These are phyloP conservation scores for Grus americana DNA, from an alignment of 2,113 vertebrate genomes.

Conservation along the genomic window DNA sequence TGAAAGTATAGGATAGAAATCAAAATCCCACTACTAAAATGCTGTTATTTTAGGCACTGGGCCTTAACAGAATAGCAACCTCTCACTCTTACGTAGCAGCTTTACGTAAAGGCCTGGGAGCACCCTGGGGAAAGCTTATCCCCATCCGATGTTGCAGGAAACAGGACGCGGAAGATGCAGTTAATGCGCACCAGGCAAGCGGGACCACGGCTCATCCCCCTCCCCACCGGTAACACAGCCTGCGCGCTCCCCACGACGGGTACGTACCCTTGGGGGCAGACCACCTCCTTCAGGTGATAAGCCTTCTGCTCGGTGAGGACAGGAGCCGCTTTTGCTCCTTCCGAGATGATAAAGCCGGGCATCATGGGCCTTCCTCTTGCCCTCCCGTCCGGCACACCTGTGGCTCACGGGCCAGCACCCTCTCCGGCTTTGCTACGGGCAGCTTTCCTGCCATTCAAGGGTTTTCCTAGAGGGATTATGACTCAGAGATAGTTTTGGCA, in stretches of 20 bases:
- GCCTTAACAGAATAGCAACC: background rate
- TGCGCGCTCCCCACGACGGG: accelerated
- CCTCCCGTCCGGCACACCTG: accelerated
- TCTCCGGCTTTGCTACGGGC: background rate
- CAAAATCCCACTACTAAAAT: background rate
- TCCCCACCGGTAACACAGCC: background rate
- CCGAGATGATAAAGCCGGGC: accelerated
- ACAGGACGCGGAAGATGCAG: accelerated
- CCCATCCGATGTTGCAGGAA: background rate
- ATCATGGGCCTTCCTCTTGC: accelerated
- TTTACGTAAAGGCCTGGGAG: background rate
- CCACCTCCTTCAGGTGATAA: background rate
- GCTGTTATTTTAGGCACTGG: background rate
- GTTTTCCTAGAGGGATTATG: background rate
- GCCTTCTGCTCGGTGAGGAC: background rate
- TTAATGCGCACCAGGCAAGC: accelerated
- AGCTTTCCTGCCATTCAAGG: no score
- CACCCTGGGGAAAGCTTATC: background rate
- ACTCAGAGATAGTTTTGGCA: background rate
- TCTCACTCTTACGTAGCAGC: background rate
- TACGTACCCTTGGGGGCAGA: accelerated
- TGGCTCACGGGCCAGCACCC: accelerated
- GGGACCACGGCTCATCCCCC: background rate
- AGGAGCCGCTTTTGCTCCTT: background rate
- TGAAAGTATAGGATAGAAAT: background rate